Base-by-base conservation (phyloP, 2,113 vertebrate species). In the Crotalus horridus region DNA sequence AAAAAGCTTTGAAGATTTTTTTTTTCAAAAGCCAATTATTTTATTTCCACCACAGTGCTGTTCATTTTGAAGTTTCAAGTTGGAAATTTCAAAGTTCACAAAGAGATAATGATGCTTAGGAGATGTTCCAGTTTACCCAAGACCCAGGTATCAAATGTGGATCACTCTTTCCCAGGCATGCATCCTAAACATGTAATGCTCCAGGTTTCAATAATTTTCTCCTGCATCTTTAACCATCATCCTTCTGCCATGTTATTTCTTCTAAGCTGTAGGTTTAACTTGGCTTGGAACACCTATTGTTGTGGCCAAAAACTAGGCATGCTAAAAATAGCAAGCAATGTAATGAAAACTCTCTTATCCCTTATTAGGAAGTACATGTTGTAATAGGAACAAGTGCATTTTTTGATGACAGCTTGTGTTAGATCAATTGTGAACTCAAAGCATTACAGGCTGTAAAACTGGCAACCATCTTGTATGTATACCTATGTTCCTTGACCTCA, bases 321-420 rank as follows among this genome's bases (percentile, higher is more conserved):
- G 90, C 97, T 96, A 97, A 97, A 97, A 97, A 97, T 97, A 97
- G 97, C 91, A 91, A 58, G 90, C 88, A 89, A 90, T 92, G 93
- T 92, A 94, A 95, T 95, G 90, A 94, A 97, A 97, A 95, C 94
- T 96, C 94, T 93, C 43, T 96, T 96, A 95, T 93, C 69, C 97
- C 96, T 95, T 96, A 96, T 97, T 97, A 96, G 96, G 97, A 97
- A 96, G 94, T 95, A 95, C 95, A 89, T 95, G 93, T 91, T 95
- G 95, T 87, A 89, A 95, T 96, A 94, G 93, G 96, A 95, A 95
- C 96, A 92, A 91, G 91, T 46, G 33, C 51, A 54, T 89, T 92
- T 89, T 88, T 58, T 51, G 90, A 0, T 95, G 93, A 91, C 90
- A 89, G 90, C 39, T 92, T 93, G 2, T 24, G 64, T 81, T 94